Base-by-base conservation (phyloP, 2,113 vertebrate species). In the Neoarius graeffei region DNA sequence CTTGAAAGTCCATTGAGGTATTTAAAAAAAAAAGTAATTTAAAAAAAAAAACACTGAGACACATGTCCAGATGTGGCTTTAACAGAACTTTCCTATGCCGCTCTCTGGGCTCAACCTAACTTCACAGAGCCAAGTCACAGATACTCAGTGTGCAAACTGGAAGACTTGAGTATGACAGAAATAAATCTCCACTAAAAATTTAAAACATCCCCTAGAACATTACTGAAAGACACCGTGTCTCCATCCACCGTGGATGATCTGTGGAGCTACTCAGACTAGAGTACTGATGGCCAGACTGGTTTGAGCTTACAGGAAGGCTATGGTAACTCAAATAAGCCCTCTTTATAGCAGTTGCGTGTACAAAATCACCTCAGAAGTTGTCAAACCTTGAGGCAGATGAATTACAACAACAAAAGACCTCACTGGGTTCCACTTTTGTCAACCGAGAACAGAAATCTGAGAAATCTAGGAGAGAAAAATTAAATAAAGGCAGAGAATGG, bases 1-100 rank as follows among this genome's bases (percentile, higher is more conserved):
- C 35, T 50, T 71, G 66, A 87, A 87, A 82, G 64, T 66, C 54
- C 66, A 62, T 25, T 83, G 66, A 73, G 54, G 11, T 74, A 42
- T 42, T 42, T 30, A 1, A 30, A 42, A 42, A 42, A 73, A 83
- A n/a, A n/a, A n/a, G n/a, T n/a, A n/a, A n/a, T n/a, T n/a, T n/a
- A n/a, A n/a, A n/a, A 20, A 81, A 69, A 59, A 48, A 80, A 56
- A 27, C 80, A 25, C 56, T 25, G 20, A 86, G 27, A 27, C 6
- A 30, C 59, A 67, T 67, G 4, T 81, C 50, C 48, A 71, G 77
- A 87, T 57, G 54, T 71, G 30, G 30, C 54, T 82, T 71, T 73
- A 27, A 5, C 76, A 81, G 85, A 59, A 25, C 71, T 62, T 73
- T 64, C 64, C 85, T 9, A 64, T 11, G 5, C 60, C 7, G 50